Conservation (phyloP, 2,888 invertebrate species). For the Phortica okadai region DNA sequence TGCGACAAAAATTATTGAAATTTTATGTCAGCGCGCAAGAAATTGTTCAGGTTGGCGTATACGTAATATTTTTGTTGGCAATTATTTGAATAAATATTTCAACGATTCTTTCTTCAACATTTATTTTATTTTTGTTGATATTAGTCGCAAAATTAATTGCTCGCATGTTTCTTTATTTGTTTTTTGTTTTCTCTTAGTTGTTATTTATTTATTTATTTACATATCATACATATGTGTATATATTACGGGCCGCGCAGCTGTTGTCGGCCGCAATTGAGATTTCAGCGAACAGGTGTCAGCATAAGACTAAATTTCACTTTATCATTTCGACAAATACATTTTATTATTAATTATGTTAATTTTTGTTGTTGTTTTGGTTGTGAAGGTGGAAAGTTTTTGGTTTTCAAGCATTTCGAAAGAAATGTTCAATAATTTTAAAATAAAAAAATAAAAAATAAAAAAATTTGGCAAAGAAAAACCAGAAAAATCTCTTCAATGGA, state of each 20-base stretch:
- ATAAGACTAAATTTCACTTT: no score
- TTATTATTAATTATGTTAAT: not conserved
- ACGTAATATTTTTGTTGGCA: not conserved
- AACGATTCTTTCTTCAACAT: not conserved
- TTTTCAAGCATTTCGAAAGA: not conserved
- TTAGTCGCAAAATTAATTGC: conserved; percentile 20
- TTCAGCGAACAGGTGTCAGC: conserved; percentile 24
- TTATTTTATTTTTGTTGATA: not conserved
- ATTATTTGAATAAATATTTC: conserved; percentile 28
- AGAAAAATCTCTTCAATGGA: no score
- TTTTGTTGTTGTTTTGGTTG: not conserved
- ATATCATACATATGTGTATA: not conserved
- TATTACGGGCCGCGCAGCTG: not conserved
- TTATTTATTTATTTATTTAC: not conserved
- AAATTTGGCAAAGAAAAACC: not conserved
- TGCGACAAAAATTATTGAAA: no score
- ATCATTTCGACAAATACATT: not conserved
- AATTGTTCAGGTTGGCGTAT: no score
- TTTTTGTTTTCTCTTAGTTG: no score
- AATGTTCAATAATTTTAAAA: not conserved
- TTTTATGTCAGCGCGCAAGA: no score
- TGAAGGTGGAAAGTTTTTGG: not conserved
- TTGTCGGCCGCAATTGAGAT: conserved; percentile 12
- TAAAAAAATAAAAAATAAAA: not conserved
- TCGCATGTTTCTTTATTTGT: not conserved